These are phyloP conservation scores for Athalia rosae DNA, from an alignment of 2,888 invertebrate species.

Conservation along the genomic window DNA sequence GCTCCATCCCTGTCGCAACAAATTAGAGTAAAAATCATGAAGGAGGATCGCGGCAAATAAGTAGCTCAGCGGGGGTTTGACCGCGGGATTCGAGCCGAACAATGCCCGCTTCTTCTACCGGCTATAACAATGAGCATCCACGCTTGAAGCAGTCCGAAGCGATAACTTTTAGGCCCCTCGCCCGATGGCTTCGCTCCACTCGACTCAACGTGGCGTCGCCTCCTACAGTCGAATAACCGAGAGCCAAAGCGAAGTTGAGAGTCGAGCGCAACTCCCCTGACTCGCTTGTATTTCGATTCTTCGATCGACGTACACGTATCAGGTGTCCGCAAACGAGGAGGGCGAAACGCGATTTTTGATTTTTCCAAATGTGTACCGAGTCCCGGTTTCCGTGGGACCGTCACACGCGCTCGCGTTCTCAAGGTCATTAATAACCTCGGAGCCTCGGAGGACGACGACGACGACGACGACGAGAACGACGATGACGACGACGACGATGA, in stretches of 20 bases:
- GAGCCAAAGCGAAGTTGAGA: too few species aligned
- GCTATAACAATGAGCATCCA: conserved; percentile 43
- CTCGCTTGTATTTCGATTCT: too few species aligned
- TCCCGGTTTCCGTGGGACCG: too few species aligned
- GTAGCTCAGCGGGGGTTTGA: conserved; percentile 67
- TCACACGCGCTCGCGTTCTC: too few species aligned
- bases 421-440: conserved; percentile 68
- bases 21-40: conserved; percentile 72
- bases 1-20: conserved; percentile 71
- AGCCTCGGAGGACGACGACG: conserved; percentile 64
- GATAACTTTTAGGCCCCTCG: conserved; percentile 19
- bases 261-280: too few species aligned
- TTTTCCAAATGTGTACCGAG: too few species aligned
- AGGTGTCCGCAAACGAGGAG: too few species aligned
- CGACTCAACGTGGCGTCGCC: neutral
- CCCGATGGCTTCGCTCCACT: neutral
- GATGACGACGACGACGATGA: conserved; percentile 50
- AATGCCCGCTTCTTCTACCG: conserved; percentile 54
- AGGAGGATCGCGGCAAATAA: conserved; percentile 71
- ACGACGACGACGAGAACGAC: conserved; percentile 65
- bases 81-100: conserved; percentile 55
- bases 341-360: too few species aligned
- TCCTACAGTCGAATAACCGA: too few species aligned
- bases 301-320: too few species aligned
- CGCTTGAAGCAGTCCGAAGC: conserved; percentile 42